Conservation (phyloP, 2,113 vertebrate genomes). For the Bufo bufo region DNA sequence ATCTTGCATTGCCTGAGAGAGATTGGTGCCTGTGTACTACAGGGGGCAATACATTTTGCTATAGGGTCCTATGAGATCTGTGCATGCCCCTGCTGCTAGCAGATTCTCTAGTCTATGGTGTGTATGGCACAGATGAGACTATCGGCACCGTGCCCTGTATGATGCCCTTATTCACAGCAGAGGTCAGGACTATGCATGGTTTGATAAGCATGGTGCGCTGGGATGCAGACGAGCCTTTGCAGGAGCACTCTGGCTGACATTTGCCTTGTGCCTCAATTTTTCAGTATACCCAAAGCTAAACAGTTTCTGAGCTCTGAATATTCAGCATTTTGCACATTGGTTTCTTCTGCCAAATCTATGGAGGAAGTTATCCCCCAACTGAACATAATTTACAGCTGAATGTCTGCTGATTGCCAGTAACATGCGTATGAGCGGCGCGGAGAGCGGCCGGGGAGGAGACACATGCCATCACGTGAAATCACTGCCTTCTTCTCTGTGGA, state of each 20-base stretch:
- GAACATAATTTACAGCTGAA: slow-evolving; percentile 53
- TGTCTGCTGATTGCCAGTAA: slow-evolving; percentile 55
- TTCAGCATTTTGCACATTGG: slow-evolving; percentile 41
- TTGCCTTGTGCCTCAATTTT: slow-evolving; percentile 10
- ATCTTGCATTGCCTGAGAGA: too few relatives aligned
- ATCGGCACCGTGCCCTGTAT: background rate
- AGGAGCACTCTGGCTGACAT: background rate
- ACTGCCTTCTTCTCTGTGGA: background rate
- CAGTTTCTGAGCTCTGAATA: slow-evolving; percentile 51
- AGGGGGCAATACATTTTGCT: too few relatives aligned
- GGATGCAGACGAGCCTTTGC: background rate
- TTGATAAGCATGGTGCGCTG: background rate
- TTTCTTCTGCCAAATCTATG: slow-evolving; percentile 55
- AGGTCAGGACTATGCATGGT: background rate
- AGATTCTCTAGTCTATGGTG: too few relatives aligned
- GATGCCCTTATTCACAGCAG: background rate
- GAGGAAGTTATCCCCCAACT: slow-evolving; percentile 53
- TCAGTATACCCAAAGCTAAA: slow-evolving; percentile 48
- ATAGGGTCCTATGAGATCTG: too few relatives aligned
- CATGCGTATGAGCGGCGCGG: slow-evolving; percentile 47
- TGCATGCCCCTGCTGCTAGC: too few relatives aligned
- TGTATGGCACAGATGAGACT: background rate
- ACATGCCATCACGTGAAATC: background rate
- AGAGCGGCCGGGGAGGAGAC: slow-evolving; percentile 1
- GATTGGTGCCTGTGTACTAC: too few relatives aligned